Conservation (phyloP, 2,113 vertebrate species). For the Oophaga pumilio region DNA sequence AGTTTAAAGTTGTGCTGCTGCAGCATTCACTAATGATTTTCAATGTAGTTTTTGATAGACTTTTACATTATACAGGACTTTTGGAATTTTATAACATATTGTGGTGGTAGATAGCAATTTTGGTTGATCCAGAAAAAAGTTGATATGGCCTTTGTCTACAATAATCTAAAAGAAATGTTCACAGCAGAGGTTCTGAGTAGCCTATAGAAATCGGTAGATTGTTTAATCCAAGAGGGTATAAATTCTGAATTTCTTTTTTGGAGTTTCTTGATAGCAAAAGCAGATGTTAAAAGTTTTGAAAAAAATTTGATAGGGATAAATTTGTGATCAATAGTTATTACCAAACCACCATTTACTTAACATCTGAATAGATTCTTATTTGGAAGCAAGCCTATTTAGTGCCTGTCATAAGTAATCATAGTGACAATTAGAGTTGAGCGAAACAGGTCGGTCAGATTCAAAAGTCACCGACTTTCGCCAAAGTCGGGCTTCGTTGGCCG, state of each 20-base stretch:
- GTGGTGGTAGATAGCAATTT: background rate
- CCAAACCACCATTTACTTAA: background rate
- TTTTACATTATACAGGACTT: background rate
- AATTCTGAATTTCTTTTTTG: background rate
- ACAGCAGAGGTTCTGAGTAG: background rate
- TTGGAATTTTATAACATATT: background rate
- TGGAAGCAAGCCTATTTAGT: background rate
- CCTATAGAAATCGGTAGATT: background rate
- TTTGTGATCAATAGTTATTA: background rate
- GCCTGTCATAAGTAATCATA: too few relatives aligned
- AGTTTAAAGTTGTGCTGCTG: constrained; percentile 3
- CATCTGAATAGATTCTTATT: background rate
- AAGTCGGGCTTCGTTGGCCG: too few relatives aligned
- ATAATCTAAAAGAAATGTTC: background rate
- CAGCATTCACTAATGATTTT: constrained; percentile 11
- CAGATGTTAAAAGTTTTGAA: background rate
- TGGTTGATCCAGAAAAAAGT: background rate
- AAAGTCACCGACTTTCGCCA: too few relatives aligned
- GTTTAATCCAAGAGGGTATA: background rate
- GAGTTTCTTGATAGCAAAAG: too few relatives aligned
- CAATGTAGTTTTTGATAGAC: constrained; percentile 1
- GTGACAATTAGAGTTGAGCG: too few relatives aligned
- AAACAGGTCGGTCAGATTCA: too few relatives aligned
- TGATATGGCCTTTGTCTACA: background rate
- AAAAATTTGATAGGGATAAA: background rate